Conservation (phyloP, 2,888 invertebrate species). For the Nasonovia ribisnigri region DNA sequence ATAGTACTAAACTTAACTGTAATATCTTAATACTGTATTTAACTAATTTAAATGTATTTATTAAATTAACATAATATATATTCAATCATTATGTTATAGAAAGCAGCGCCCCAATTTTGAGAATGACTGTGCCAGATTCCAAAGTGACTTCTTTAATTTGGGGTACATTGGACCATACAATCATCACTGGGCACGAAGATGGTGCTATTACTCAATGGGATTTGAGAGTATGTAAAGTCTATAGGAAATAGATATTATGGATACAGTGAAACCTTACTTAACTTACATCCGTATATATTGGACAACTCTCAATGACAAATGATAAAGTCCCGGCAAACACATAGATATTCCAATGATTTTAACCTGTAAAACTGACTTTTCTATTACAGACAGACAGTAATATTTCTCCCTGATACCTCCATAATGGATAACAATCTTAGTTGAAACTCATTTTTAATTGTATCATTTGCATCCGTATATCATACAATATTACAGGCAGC, state of each 20-base stretch:
- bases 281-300: too few species aligned
- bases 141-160: constrained; percentile 95
- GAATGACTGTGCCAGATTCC: constrained; percentile 64
- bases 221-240: constrained; percentile 76
- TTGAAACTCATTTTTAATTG: background rate
- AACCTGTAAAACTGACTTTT: background rate
- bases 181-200: constrained; percentile 94
- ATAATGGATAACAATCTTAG: background rate
- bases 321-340: background rate
- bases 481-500: background rate
- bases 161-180: constrained; percentile 92
- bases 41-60: background rate
- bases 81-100: constrained; percentile 32
- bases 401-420: background rate
- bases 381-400: background rate
- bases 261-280: background rate
- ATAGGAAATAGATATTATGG: background rate
- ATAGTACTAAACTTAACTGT: background rate
- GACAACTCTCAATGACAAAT: background rate
- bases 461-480: background rate
- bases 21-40: background rate
- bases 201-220: constrained; percentile 96
- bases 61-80: background rate
- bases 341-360: background rate
- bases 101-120: constrained; percentile 61